Evolutionary conservation across 2,797 vertebrate genomes (phyloP).

Genomic region (Eurystomus glaucurus): DNA sequence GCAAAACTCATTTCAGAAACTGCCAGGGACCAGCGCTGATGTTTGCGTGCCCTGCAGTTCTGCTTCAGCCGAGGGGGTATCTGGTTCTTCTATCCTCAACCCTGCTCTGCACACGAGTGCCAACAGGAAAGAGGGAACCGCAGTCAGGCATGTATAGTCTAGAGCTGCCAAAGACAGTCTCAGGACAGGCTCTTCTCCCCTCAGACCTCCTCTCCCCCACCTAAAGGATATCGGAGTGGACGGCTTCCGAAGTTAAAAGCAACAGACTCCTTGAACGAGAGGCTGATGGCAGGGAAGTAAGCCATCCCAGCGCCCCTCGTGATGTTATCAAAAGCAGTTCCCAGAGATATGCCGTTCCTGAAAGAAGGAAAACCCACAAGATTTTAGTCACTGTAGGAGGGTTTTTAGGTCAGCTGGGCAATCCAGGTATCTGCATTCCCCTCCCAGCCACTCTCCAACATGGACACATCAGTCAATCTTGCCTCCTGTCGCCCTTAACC

Average conservation of each 20-base stretch:
- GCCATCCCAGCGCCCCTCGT: conserved; percentile 92
- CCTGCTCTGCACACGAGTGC: not conserved
- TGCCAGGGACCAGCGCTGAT: not conserved
- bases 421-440: not conserved
- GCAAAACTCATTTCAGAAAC: not conserved
- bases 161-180: not conserved
- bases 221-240: conserved; percentile 96
- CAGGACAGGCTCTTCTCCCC: not conserved
- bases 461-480: fast-evolving
- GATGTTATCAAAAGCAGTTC: conserved; percentile 93
- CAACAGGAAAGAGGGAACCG: not conserved
- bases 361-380: not conserved
- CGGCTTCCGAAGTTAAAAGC: conserved; percentile 98
- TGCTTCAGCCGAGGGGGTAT: not conserved
- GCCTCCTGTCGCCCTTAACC: not conserved
- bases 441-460: not conserved
- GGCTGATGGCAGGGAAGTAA: conserved; percentile 98
- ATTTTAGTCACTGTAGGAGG: not conserved
- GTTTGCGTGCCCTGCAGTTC: not conserved
- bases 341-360: conserved; percentile 95
- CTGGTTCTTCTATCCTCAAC: not conserved
- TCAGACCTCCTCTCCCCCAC: not conserved
- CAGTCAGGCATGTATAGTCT: not conserved
- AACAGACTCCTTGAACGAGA: conserved; percentile 98
- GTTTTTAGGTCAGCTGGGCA: not conserved